Evolutionary conservation across 1,140 invertebrate genomes (phyloP).

Genomic region (Melanaphis sacchari): DNA sequence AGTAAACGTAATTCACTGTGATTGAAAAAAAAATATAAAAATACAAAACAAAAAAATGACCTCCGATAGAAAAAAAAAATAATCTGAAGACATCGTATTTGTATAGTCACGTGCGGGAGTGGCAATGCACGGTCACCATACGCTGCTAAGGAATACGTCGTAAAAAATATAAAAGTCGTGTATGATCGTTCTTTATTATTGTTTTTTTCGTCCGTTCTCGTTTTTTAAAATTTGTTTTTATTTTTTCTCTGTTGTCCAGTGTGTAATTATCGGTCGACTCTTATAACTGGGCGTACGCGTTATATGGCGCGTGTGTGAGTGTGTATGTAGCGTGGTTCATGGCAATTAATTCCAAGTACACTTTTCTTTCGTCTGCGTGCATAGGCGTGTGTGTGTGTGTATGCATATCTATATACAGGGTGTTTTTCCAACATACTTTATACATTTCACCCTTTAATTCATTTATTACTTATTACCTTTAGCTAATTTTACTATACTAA

Average conservation of each 20-base stretch:
- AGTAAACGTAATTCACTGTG: slow-evolving; percentile 28
- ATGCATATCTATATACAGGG: neutral
- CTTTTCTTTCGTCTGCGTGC: neutral
- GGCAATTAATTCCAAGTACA: slow-evolving; percentile 5
- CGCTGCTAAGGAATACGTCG: neutral
- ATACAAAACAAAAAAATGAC: neutral
- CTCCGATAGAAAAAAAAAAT: neutral
- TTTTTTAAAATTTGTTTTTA: neutral
- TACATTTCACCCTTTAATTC: neutral
- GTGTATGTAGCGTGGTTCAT: neutral
- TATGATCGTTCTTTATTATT: neutral
- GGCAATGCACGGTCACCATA: neutral
- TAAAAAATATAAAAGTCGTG: slow-evolving; percentile 23
- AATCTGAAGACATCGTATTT: neutral
- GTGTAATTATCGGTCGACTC: neutral
- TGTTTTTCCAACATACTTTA: neutral
- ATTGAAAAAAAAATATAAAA: slow-evolving; percentile 28
- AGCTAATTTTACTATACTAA: neutral
- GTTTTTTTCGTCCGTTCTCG: neutral
- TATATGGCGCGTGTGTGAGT: neutral
- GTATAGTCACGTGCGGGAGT: neutral
- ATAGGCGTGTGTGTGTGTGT: neutral
- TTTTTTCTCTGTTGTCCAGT: neutral
- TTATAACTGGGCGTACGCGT: neutral
- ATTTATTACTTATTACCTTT: neutral